phyloP scores from a whole-genome alignment of 2,113 vertebrate species.

The Heteronetta atricapilla region DNA sequence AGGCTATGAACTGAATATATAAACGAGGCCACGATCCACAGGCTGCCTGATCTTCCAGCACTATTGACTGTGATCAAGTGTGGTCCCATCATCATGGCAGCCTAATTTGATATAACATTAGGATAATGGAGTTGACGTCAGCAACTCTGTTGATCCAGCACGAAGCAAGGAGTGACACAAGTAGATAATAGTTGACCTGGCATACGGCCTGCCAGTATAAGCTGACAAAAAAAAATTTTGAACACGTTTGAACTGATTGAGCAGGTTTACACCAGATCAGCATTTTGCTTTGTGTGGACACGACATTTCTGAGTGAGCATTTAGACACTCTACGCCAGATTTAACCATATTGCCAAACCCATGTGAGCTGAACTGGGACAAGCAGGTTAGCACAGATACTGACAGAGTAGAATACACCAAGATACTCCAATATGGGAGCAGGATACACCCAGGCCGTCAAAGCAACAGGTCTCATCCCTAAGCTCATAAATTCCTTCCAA shows the following conservation, averaged over 20 bases:
- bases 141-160: background rate
- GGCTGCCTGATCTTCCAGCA: background rate
- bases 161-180: background rate
- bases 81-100: background rate
- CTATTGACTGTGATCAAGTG: accelerated
- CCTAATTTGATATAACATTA: background rate
- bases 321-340: background rate
- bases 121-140: background rate
- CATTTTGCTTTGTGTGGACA: background rate
- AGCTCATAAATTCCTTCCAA: background rate
- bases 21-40: accelerated
- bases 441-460: background rate
- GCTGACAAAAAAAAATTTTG: background rate
- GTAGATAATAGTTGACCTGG: background rate
- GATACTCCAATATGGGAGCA: background rate
- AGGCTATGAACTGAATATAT: background rate
- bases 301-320: accelerated
- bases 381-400: background rate
- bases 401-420: background rate
- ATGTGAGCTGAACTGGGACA: background rate
- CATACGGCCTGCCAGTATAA: background rate
- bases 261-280: background rate
- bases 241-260: background rate
- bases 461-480: background rate
- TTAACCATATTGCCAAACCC: background rate